Evolutionary conservation across 2,888 invertebrate genomes (phyloP).

Genomic region (Helobdella robusta): DNA sequence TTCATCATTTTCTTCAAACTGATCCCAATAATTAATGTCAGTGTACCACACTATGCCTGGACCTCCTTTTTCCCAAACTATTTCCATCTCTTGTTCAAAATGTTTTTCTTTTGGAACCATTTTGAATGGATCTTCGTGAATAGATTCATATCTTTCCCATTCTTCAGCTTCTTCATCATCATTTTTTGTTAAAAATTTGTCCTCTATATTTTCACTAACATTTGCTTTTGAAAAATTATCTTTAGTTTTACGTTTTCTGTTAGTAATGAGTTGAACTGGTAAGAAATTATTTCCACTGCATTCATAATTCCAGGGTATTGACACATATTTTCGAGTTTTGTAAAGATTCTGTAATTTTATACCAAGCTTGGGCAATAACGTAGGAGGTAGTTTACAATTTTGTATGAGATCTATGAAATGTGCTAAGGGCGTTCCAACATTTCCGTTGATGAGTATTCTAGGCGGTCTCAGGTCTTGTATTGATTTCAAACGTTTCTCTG

Average conservation of each 20-base stretch:
- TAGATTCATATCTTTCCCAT: slow-evolving; percentile 54
- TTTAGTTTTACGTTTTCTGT: not conserved
- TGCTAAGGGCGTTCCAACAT: slow-evolving; percentile 54
- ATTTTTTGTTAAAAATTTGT: not conserved
- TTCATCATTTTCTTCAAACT: slow-evolving; percentile 53
- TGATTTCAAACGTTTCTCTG: not conserved
- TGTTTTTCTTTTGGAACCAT: slow-evolving; percentile 52
- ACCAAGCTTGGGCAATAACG: slow-evolving; percentile 51
- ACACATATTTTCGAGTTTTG: slow-evolving; percentile 48
- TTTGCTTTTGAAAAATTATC: too few species aligned
- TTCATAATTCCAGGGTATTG: slow-evolving; percentile 50
- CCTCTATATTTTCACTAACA: slow-evolving; percentile 5
- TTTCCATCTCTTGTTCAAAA: slow-evolving; percentile 49
- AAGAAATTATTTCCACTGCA: slow-evolving; percentile 3
- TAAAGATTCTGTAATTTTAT: slow-evolving; percentile 45
- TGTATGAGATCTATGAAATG: slow-evolving; percentile 52
- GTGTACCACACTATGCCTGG: slow-evolving; percentile 57
- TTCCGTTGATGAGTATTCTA: slow-evolving; percentile 53
- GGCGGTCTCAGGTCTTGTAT: slow-evolving; percentile 45
- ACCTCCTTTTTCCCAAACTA: slow-evolving; percentile 58
- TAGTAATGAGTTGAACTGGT: not conserved
- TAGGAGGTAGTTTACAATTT: slow-evolving; percentile 51
- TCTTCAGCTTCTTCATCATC: slow-evolving; percentile 53
- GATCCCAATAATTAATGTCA: slow-evolving; percentile 55
- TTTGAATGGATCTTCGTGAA: slow-evolving; percentile 53